Evolutionary conservation across 2,113 vertebrate genomes (phyloP).

Genomic region (Cinclus cinclus): DNA sequence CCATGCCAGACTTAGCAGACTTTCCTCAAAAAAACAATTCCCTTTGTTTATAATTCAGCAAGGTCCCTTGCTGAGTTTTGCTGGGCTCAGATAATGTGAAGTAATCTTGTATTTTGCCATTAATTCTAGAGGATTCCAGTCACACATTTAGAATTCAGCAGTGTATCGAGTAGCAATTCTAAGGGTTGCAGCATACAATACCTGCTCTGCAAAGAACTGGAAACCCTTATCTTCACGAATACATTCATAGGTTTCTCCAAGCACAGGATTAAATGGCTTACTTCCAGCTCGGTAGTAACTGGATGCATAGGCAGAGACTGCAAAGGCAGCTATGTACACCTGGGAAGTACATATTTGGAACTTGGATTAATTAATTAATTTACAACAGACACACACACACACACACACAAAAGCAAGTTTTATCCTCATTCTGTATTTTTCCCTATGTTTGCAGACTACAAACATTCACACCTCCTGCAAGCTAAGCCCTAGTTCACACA

Average conservation of each 20-base stretch:
- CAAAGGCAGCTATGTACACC: slow-evolving; percentile 94
- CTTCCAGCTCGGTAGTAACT: slow-evolving; percentile 94
- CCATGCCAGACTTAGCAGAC: background rate
- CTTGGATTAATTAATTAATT: background rate
- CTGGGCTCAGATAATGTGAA: background rate
- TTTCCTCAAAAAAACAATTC: background rate
- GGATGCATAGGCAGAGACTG: slow-evolving; percentile 90
- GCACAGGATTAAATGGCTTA: slow-evolving; percentile 95
- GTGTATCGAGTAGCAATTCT: background rate
- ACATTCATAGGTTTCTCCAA: slow-evolving; percentile 96
- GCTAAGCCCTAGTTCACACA: background rate
- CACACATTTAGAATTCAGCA: background rate
- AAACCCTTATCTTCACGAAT: slow-evolving; percentile 91
- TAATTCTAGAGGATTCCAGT: background rate
- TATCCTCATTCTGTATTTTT: background rate
- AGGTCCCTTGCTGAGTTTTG: background rate
- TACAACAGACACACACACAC: background rate
- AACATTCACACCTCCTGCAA: background rate
- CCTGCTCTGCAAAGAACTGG: slow-evolving; percentile 92
- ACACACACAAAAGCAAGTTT: background rate
- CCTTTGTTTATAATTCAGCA: background rate
- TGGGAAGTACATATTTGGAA: slow-evolving; percentile 47
- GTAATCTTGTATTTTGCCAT: background rate
- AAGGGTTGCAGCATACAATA: slow-evolving; percentile 53
- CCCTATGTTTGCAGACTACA: background rate